phyloP scores from a whole-genome alignment of 2,113 vertebrate species.

The Eonycteris spelaea region DNA sequence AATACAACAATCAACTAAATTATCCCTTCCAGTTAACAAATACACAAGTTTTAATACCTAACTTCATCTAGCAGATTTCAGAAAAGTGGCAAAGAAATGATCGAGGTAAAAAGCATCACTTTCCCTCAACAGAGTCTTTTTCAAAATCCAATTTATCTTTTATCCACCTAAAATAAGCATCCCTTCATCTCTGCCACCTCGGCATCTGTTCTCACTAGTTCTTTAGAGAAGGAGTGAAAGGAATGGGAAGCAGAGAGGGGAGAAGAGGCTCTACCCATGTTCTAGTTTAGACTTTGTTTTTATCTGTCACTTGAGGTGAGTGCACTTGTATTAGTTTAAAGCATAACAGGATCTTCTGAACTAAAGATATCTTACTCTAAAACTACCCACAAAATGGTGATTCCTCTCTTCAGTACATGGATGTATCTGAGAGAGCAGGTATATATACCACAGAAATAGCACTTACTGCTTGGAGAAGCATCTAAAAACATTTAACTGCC shows the following conservation, averaged over 20 bases:
- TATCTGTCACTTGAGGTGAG: not conserved
- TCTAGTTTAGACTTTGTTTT: not conserved
- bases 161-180: not conserved
- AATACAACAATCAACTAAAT: not conserved
- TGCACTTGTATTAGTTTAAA: not conserved
- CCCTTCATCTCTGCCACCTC: not conserved
- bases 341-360: not conserved
- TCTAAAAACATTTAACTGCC: not conserved
- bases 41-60: not conserved
- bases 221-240: not conserved
- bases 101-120: not conserved
- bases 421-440: rapidly evolving
- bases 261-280: not conserved
- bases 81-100: not conserved
- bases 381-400: not conserved
- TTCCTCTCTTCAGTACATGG: not conserved
- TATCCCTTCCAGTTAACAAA: not conserved
- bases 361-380: not conserved
- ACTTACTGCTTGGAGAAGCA: not conserved
- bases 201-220: conserved; percentile 7
- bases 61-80: not conserved
- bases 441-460: not conserved
- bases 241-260: not conserved
- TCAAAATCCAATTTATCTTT: not conserved
- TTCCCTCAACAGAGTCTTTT: not conserved